phyloP scores from a whole-genome alignment of 2,888 invertebrate genomes.

The Julus scanicus region DNA sequence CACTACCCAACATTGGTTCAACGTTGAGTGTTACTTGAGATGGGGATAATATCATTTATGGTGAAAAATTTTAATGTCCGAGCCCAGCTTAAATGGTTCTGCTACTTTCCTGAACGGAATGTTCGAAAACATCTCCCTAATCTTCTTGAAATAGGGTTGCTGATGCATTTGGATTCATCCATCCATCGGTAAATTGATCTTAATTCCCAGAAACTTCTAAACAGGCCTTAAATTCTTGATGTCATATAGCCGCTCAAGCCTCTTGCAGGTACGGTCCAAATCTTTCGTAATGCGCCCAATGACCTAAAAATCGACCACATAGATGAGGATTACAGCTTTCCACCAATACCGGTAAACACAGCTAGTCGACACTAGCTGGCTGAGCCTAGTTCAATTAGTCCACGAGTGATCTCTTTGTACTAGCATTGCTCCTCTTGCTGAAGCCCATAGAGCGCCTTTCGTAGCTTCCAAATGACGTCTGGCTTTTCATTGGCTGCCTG shows the following conservation, averaged over 20 bases:
- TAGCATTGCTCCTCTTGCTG: background rate
- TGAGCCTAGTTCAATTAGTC: too few species aligned
- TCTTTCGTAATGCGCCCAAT: background rate
- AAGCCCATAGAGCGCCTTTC: background rate
- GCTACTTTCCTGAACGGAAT: background rate
- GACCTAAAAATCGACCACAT: background rate
- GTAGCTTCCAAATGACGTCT: background rate
- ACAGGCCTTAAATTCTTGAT: background rate
- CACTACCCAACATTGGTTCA: too few species aligned
- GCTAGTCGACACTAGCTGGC: rapidly evolving
- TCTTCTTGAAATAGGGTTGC: background rate
- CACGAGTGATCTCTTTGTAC: too few species aligned
- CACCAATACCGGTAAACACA: too few species aligned
- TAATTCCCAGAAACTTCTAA: background rate
- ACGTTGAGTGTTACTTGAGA: too few species aligned
- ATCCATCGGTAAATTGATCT: background rate
- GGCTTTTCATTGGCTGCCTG: background rate
- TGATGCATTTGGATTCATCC: background rate
- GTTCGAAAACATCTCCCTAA: background rate
- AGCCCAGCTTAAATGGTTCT: background rate
- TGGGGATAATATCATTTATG: too few species aligned
- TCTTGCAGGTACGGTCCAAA: background rate
- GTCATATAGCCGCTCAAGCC: background rate
- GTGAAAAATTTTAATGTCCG: background rate
- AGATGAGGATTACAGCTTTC: background rate